phyloP scores from a whole-genome alignment of 2,113 vertebrate genomes.

The Myiopsitta monachus region DNA sequence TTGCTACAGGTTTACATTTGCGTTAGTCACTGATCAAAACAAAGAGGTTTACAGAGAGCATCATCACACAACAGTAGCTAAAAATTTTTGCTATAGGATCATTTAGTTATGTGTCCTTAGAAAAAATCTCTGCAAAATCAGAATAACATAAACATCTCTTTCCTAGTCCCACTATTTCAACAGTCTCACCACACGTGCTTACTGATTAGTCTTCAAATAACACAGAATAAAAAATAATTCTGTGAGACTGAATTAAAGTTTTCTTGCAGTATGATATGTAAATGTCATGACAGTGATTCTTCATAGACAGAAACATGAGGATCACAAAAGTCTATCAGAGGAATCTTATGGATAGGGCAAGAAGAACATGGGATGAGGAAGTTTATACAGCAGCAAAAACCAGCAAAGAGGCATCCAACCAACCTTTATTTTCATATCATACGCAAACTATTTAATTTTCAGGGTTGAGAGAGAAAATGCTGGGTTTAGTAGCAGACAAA shows the following conservation, averaged over 20 bases:
- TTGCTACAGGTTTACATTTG: not conserved
- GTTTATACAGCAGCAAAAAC: not conserved
- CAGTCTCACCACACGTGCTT: not conserved
- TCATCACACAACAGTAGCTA: not conserved
- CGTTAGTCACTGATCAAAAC: not conserved
- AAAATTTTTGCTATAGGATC: not conserved
- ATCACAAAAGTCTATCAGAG: not conserved
- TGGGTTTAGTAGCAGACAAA: not conserved
- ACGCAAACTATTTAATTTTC: not conserved
- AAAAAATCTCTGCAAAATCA: not conserved
- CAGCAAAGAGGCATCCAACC: not conserved
- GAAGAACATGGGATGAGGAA: not conserved
- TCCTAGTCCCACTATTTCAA: not conserved
- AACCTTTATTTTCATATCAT: not conserved
- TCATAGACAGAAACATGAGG: not conserved
- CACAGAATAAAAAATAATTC: not conserved
- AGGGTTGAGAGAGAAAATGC: not conserved
- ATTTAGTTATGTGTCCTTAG: not conserved
- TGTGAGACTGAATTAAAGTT: not conserved
- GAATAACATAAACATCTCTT: not conserved
- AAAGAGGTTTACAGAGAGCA: not conserved
- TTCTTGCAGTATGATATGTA: not conserved
- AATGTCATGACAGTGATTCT: not conserved
- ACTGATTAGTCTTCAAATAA: not conserved
- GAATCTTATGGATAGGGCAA: not conserved